Evolutionary conservation across 2,888 invertebrate species (phyloP), one percentile per base, ranked within the genome.

Genomic region (Imbricaverruca yamaguchii): DNA sequence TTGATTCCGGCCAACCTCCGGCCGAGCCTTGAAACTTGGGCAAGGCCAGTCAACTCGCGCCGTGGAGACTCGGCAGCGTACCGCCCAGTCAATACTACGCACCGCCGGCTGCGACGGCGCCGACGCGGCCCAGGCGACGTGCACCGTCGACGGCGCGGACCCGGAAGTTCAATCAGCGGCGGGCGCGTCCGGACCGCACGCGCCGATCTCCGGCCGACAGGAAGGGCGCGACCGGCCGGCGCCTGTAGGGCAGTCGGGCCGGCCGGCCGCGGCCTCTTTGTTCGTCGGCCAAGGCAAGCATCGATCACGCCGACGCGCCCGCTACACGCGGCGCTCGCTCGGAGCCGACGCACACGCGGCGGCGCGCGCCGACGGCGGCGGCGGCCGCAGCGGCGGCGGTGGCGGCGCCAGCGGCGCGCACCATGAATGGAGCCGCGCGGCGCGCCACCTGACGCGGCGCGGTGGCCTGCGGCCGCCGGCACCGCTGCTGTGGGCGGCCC

Each of bases 11-110:
- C 39, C 39, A 39, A 39, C 39, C 67, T 25, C 11, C 25, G n/a
- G 39, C 9, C 69, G 69, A n/a, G 69, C 69, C 69, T 69, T 69
- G 69, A 69, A 69, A 69, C 69, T 69, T 69, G 69, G 69, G 39
- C 69, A 69, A 69, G 69, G 69, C 69, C 69, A 69, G 69, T 69
- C 69, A 69, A 69, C 69, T 69, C 39, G 69, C 69, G 69, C 39
- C 39, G 53, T 15, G 39, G 67, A 7, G 23, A 13, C 15, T 15
- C 39, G 39, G 39, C 25, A 12, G 39, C 69, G 69, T 69, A 69
- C 53, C 69, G 39, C 12, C 67, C 67, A 67, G 69, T 69, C 69
- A 69, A 69, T 69, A 69, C 69, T 69, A 69, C 69, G 69, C 67
- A 67, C 15, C 21, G 69, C 39, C 69, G 7, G 25, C 67, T 25